Base-by-base conservation (phyloP, 2,888 invertebrate species). In the Acrobeloides nanus region DNA sequence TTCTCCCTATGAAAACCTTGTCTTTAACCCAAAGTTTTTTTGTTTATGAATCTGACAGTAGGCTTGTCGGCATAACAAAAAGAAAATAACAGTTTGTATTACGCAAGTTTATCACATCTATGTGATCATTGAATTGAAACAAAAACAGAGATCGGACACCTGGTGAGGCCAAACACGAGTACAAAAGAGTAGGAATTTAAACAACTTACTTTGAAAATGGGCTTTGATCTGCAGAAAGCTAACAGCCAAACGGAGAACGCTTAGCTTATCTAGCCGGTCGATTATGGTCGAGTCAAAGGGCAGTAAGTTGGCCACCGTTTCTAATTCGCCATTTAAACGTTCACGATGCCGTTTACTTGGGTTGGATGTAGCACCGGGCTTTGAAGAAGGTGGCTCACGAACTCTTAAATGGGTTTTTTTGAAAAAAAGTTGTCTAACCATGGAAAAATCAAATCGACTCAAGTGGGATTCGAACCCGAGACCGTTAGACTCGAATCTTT, bases 141-240 rank as follows among this genome's bases (percentile, higher is more conserved):
- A 21, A 34, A 12, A 34, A 8, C 21, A 21, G 8, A 20, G 1
- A 5, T 34, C 10, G 21, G 20, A 34, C 10, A 20, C 20, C 10
- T 34, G 21, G 18, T 33, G 33, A 4, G 7, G 1, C 20, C 21
- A 6, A 3, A 37, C 15, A n/a, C 15, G 18, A 20, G 15, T 37
- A 15, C 20, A n/a, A 37, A n/a, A 37, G 12, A 20, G 12, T n/a
- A 17, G n/a, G n/a, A n/a, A 25, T 39, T 15, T 17, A 17, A 4
- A 15, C n/a, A 26, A 27, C 53, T 81, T 79, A 95, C 95, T 90
- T 86, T 93, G 92, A 80, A 97, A 97, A 81, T 95, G 97, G 80
- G 92, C 90, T 81, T 97, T 97, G 74, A 92, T 95, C 72, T 95
- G 84, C 68, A 97, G 83, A 78, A 93, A 99, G 81, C 90, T 90